These are phyloP conservation scores for Euproctis similis DNA, from an alignment of 2,888 invertebrate genomes.

Conservation along the genomic window DNA sequence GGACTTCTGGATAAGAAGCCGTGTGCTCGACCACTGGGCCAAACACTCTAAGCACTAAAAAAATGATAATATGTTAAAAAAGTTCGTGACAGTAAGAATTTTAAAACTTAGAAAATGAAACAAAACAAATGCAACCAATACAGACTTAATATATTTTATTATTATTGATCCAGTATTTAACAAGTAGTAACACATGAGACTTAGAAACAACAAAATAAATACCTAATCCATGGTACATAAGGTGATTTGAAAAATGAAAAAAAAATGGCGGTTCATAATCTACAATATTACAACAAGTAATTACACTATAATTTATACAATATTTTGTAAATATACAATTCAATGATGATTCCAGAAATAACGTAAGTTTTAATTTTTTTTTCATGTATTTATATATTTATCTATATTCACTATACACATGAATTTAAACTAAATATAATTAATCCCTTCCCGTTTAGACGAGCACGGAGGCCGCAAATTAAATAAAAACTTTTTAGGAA, in stretches of 20 bases:
- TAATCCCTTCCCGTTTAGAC: slow-evolving; percentile 31
- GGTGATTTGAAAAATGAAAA: slow-evolving; percentile 16
- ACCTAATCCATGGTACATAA: slow-evolving; percentile 67
- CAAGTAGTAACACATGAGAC: slow-evolving; percentile 71
- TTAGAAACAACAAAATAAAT: slow-evolving; percentile 72
- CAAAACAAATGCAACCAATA: slow-evolving; percentile 50
- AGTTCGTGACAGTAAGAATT: no score
- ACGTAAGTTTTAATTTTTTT: no score
- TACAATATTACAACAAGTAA: slow-evolving; percentile 38
- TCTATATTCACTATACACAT: slow-evolving; percentile 45
- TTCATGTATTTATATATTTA: slow-evolving; percentile 37
- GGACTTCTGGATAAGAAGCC: no score
- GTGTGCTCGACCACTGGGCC: no score
- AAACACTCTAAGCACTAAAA: no score
- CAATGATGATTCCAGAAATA: slow-evolving; percentile 26
- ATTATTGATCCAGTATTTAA: slow-evolving; percentile 65
- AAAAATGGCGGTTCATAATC: slow-evolving; percentile 47
- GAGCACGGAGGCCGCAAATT: slow-evolving; percentile 32
- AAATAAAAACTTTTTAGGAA: no score
- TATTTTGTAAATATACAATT: slow-evolving; percentile 46
- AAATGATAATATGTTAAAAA: no score
- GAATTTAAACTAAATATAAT: slow-evolving; percentile 67
- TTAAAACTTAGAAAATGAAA: no score
- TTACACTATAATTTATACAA: slow-evolving; percentile 25
- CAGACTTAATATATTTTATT: slow-evolving; percentile 64